Percentiles rank a stretch among this genome's conserved stretches.
Conservation (phyloP, 2,888 invertebrate genomes). For the Sclerodermus sp. region DNA sequence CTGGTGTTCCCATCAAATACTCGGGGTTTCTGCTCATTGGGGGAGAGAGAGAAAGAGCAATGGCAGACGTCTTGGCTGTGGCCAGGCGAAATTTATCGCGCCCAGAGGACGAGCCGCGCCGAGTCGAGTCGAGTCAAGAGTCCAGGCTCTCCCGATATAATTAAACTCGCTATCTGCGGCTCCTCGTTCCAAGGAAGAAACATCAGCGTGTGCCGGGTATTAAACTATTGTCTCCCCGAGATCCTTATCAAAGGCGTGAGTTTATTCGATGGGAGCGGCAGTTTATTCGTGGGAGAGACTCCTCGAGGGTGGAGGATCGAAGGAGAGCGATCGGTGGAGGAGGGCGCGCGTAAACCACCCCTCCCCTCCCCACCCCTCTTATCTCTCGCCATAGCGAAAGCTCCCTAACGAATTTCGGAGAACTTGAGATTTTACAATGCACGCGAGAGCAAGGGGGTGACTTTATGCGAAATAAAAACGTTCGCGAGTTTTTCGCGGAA, state of each 20-base stretch:
- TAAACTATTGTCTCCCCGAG: too few species aligned
- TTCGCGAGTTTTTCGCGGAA: constrained; percentile 4
- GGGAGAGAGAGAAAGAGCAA: constrained; percentile 16
- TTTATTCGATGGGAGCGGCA: neutral
- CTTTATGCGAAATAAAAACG: constrained; percentile 32
- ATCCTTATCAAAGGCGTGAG: neutral
- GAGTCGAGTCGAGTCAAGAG: too few species aligned
- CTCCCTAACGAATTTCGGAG: too few species aligned
- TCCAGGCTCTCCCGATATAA: constrained; percentile 39
- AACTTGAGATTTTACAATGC: constrained; percentile 21
- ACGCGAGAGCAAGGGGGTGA: constrained; percentile 14
- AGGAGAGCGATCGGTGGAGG: too few species aligned
- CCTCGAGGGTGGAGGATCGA: too few species aligned
- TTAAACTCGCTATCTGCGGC: constrained; percentile 42
- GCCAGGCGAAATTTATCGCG: constrained; percentile 44
- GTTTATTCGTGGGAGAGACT: too few species aligned
- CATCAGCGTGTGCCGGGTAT: constrained; percentile 13
- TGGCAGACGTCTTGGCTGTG: constrained; percentile 37
- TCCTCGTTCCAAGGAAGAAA: constrained; percentile 24
- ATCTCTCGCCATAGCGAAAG: too few species aligned
- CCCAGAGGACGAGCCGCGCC: constrained; percentile 42
- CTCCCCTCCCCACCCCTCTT: too few species aligned
- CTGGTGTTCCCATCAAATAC: constrained; percentile 2
- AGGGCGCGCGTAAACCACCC: too few species aligned
- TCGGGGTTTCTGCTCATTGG: neutral